phyloP scores from a whole-genome alignment of 2,888 invertebrate species.

The Leptogaster cylindrica region DNA sequence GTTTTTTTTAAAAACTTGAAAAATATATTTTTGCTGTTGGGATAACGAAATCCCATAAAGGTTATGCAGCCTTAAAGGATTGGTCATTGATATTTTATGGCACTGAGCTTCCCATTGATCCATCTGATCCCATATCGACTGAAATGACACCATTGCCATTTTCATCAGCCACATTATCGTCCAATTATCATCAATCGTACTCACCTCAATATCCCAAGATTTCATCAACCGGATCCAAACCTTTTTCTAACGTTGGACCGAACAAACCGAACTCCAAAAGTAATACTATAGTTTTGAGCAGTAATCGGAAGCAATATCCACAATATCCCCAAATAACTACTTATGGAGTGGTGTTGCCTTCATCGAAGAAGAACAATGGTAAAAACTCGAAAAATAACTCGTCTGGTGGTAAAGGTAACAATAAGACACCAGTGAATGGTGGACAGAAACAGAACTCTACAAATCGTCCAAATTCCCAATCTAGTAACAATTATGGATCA shows the following conservation, averaged over 20 bases:
- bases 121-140: constrained; percentile 68
- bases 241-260: constrained; percentile 43
- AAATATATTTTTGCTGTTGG: neutral
- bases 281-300: constrained; percentile 44
- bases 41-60: too few relatives aligned
- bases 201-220: constrained; percentile 59
- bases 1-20: neutral
- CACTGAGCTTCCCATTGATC: constrained; percentile 71
- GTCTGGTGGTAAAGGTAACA: constrained; percentile 50
- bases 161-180: constrained; percentile 36
- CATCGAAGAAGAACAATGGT: constrained; percentile 50
- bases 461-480: constrained; percentile 26
- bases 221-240: constrained; percentile 55
- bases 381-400: constrained; percentile 48
- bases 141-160: constrained; percentile 51
- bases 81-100: constrained; percentile 95
- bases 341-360: constrained; percentile 55
- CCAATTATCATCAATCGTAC: constrained; percentile 58
- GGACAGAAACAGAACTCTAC: constrained; percentile 45
- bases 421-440: constrained; percentile 49
- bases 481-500: constrained; percentile 18
- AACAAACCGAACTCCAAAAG: constrained; percentile 42
- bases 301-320: constrained; percentile 51
- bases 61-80: constrained; percentile 86
- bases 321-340: constrained; percentile 58